A percentile compares a stretch with the other conserved stretches of the same genome.
Conservation (phyloP, 2,888 invertebrate genomes). For the Stictocephala bisonia region DNA sequence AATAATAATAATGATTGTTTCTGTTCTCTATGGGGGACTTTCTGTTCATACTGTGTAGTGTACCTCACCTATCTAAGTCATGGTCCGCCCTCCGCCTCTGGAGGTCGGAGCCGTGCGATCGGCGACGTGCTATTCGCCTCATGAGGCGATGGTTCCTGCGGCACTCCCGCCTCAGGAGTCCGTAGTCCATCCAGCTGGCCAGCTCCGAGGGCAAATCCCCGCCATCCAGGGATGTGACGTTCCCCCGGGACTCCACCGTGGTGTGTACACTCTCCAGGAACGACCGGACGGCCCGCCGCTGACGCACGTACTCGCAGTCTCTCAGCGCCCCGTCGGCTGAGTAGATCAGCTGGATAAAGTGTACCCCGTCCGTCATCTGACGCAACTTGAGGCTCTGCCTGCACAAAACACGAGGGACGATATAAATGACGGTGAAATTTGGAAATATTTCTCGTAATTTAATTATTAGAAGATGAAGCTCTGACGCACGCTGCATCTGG, state of each 20-base stretch:
- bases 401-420: constrained; percentile 49
- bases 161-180: constrained; percentile 70
- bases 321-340: constrained; percentile 70
- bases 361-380: constrained; percentile 75
- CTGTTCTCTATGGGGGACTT: no score
- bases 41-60: background rate
- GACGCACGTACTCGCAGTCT: constrained; percentile 76
- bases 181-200: constrained; percentile 71
- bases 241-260: constrained; percentile 66
- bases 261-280: constrained; percentile 71
- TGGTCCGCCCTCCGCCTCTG: constrained; percentile 32
- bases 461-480: no score
- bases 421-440: no score
- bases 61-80: constrained; percentile 43
- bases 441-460: no score
- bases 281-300: constrained; percentile 67
- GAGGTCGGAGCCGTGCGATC: constrained; percentile 50
- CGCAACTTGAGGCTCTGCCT: constrained; percentile 73
- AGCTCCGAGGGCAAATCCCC: constrained; percentile 67
- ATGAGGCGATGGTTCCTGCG: constrained; percentile 63
- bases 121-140: constrained; percentile 57
- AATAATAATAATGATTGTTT: background rate
- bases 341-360: constrained; percentile 77
- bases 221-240: constrained; percentile 48
- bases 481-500: no score